These are phyloP conservation scores for Melangyna quadrimaculata DNA, from an alignment of 2,888 invertebrate species.

Conservation along the genomic window DNA sequence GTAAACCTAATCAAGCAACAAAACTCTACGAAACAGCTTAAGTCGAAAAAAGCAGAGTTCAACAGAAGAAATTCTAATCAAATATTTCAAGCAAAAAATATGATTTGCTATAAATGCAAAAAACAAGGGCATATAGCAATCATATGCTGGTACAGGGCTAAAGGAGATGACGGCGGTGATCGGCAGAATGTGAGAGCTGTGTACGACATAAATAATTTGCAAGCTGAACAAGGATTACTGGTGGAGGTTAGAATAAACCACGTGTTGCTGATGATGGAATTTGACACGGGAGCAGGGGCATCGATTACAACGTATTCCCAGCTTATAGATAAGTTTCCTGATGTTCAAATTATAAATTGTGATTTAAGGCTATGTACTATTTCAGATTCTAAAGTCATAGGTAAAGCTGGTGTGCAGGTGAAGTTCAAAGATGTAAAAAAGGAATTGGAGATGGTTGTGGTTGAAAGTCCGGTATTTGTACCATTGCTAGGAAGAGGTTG, in stretches of 20 bases:
- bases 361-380: neutral
- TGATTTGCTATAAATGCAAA: constrained; percentile 18
- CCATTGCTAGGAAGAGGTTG: neutral
- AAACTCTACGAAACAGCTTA: neutral
- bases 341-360: neutral
- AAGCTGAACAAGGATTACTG: neutral
- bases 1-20: neutral
- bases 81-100: neutral
- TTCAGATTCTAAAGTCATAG: neutral
- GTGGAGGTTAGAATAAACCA: neutral
- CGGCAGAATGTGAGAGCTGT: neutral
- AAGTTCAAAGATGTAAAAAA: neutral
- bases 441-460: neutral
- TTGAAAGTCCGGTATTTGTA: neutral
- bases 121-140: constrained; percentile 15
- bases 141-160: neutral
- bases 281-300: neutral
- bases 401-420: neutral
- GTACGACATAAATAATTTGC: neutral
- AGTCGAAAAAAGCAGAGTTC: neutral
- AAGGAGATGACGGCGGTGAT: neutral
- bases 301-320: neutral
- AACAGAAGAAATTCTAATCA: neutral
- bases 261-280: neutral
- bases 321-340: neutral